Evolutionary conservation across 2,888 invertebrate species (phyloP).

Genomic region (Sarcophaga variegata): DNA sequence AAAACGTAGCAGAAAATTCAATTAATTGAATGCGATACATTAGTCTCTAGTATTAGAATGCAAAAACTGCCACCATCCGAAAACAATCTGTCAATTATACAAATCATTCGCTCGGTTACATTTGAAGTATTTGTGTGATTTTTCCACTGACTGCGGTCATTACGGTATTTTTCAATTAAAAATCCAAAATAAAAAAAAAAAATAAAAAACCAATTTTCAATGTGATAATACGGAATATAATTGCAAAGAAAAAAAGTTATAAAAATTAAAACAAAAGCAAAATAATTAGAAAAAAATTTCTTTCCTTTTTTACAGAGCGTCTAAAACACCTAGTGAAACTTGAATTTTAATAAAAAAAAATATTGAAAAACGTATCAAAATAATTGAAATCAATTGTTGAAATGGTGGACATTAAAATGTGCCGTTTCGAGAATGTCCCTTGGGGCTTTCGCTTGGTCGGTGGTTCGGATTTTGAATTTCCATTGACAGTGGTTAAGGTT

Average conservation of each 20-base stretch:
- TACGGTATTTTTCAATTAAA: constrained; percentile 63
- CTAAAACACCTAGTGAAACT: not conserved
- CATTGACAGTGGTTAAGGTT: constrained; percentile 89
- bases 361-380: not conserved
- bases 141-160: constrained; percentile 59
- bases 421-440: constrained; percentile 85
- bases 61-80: constrained; percentile 44
- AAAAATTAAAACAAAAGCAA: constrained; percentile 3
- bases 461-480: constrained; percentile 88
- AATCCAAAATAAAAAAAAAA: not conserved
- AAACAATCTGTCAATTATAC: constrained; percentile 63
- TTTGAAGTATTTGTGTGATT: constrained; percentile 63
- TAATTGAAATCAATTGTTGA: constrained; percentile 57
- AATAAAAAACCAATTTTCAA: constrained; percentile 36
- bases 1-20: constrained; percentile 1
- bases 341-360: not conserved
- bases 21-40: constrained; percentile 45
- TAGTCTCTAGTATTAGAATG: constrained; percentile 35
- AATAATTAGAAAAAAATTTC: not conserved
- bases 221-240: constrained; percentile 19
- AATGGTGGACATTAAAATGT: constrained; percentile 88
- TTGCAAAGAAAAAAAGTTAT: constrained; percentile 3
- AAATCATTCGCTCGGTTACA: constrained; percentile 61
- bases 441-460: constrained; percentile 92
- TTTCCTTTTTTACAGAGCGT: too few species aligned